Evolutionary conservation across 2,888 invertebrate species (phyloP).

Genomic region (Sinhomidia bicolor): DNA sequence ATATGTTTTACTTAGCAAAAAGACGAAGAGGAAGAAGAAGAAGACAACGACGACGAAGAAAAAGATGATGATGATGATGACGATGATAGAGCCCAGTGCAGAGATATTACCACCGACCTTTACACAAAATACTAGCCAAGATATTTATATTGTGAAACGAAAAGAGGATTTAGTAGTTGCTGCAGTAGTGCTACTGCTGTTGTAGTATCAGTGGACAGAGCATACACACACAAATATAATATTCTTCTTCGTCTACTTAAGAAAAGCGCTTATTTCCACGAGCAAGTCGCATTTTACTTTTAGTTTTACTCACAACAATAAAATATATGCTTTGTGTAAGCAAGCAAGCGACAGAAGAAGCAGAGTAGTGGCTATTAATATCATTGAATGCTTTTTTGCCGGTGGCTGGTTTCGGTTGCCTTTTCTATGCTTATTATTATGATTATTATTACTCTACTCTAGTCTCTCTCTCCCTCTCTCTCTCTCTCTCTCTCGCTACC

Average conservation of each 20-base stretch:
- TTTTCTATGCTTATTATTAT: too few relatives aligned
- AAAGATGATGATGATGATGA: background rate
- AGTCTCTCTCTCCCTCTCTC: too few relatives aligned
- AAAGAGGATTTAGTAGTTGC: slow-evolving; percentile 11
- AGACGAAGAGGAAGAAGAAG: slow-evolving; percentile 5
- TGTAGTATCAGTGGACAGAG: slow-evolving; percentile 17
- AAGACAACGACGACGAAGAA: background rate
- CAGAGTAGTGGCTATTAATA: slow-evolving; percentile 39
- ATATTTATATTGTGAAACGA: slow-evolving; percentile 42
- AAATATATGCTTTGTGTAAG: slow-evolving; percentile 53
- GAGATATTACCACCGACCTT: slow-evolving; percentile 49
- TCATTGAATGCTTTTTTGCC: slow-evolving; percentile 25
- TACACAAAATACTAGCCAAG: slow-evolving; percentile 38
- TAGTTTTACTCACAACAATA: slow-evolving; percentile 49
- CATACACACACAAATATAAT: slow-evolving; percentile 17
- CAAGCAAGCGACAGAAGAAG: too few relatives aligned
- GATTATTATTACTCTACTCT: background rate
- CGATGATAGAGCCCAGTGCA: slow-evolving; percentile 15
- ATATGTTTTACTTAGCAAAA: slow-evolving; percentile 64
- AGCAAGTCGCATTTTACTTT: slow-evolving; percentile 26
- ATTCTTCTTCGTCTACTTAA: slow-evolving; percentile 22
- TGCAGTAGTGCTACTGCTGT: background rate
- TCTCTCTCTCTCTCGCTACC: too few relatives aligned
- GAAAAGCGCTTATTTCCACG: slow-evolving; percentile 19
- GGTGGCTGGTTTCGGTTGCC: background rate